Evolutionary conservation across 2,888 invertebrate genomes (phyloP), one percentile per base, ranked within the genome.

Genomic region (Crossocerus cetratus): DNA sequence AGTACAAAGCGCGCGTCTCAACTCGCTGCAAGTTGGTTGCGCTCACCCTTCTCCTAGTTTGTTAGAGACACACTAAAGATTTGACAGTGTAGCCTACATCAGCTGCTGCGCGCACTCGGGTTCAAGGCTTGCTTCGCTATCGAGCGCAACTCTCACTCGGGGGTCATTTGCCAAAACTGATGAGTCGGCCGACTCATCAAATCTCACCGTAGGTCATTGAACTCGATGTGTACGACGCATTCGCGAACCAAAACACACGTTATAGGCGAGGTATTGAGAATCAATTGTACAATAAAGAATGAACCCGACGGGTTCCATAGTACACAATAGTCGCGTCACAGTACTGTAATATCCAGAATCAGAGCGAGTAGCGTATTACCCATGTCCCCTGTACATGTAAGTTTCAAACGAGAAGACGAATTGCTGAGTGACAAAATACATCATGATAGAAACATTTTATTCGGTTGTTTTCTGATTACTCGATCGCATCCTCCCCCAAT

Each of bases 1-100:
- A 83, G 83, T 82, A 82, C 83, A 83, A 83, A 81, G 74, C 74
- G 32, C 32, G 65, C 77, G 77, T 74, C 64, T 65, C 79, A 69
- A 76, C 77, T 68, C 8, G 5, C 64, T 57, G 55, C 76, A 63
- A 66, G 76, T 80, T 80, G 79, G 79, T 60, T 62, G 72, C 82
- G 79, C 72, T 76, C 66, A 79, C 72, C 72, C 65, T 76, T 81
- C 71, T 80, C 71, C 71, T 82, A 82, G 74, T 78, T 78, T 80
- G 49, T 59, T 80, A 82, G 74, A 82, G 74, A 72, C 57, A 61
- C 76, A 77, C 49, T 49, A 76, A 72, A 67, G 45, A 72, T 67
- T 81, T n/a, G n/a, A 74, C 72, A 74, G 68, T 78, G 16, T 14
- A 78, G 74, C 73, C 72, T 76, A 74, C 53, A 66, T 68, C 64